Conservation (phyloP, 2,888 invertebrate genomes). For the Amphipoea lucens region DNA sequence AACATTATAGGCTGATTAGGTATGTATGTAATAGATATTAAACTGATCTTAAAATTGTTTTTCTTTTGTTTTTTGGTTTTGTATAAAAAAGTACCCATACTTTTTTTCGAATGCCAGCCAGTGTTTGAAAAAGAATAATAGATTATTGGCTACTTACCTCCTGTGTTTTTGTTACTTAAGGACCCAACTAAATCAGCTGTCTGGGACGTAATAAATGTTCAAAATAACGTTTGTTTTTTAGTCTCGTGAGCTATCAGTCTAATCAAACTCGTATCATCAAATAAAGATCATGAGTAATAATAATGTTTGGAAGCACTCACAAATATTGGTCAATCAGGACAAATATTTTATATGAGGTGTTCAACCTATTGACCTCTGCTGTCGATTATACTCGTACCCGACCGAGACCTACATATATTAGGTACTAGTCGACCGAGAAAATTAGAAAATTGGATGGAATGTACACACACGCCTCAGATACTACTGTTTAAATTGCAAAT, state of each 20-base stretch:
- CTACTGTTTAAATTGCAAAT: background rate
- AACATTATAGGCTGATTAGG: too few relatives aligned
- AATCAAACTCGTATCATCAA: constrained; percentile 27
- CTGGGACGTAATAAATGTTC: background rate
- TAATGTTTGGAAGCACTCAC: constrained; percentile 55
- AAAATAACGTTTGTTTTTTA: background rate
- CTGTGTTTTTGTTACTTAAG: background rate
- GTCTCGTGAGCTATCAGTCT: constrained; percentile 27
- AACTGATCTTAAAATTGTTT: background rate
- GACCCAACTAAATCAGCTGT: background rate
- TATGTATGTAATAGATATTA: background rate
- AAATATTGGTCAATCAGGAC: constrained; percentile 44
- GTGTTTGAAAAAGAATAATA: background rate
- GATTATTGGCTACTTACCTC: background rate
- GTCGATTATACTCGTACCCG: background rate
- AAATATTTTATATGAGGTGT: constrained; percentile 16
- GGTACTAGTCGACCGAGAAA: background rate
- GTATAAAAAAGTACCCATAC: too few relatives aligned
- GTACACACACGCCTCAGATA: background rate
- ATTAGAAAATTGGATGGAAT: background rate
- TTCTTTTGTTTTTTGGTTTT: background rate
- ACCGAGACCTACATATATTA: background rate
- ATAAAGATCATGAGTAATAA: constrained; percentile 17
- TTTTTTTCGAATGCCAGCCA: background rate
- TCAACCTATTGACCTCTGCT: background rate